Conservation (phyloP, 2,797 vertebrate species). For the Limosa lapponica region DNA sequence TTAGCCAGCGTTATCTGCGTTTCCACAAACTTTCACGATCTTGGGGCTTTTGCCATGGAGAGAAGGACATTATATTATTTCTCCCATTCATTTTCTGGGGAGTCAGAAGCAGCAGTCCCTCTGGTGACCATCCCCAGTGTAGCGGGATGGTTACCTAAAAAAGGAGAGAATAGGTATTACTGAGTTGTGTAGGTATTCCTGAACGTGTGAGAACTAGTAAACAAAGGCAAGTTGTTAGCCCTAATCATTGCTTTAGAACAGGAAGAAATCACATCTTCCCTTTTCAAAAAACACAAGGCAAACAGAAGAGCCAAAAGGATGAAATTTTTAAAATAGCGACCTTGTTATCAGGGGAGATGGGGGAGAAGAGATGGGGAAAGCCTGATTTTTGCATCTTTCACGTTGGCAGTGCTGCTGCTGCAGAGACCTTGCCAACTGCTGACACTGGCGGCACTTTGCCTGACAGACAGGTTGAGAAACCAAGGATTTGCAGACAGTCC, state of each 20-base stretch:
- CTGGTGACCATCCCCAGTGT: background rate
- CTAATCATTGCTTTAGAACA: background rate
- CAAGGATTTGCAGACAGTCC: background rate
- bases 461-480: background rate
- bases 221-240: background rate
- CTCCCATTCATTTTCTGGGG: background rate
- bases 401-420: background rate
- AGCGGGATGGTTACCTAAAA: conserved; percentile 17
- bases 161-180: background rate
- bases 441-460: background rate
- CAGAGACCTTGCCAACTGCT: background rate
- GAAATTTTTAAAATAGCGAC: background rate
- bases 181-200: background rate
- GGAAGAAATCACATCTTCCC: background rate
- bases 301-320: background rate
- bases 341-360: background rate
- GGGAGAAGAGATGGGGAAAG: background rate
- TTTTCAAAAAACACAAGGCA: background rate
- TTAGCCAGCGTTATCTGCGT: background rate
- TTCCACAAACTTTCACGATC: conserved; percentile 16
- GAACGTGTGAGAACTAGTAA: background rate
- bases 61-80: background rate
- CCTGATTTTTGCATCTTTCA: background rate
- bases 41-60: conserved; percentile 11
- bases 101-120: background rate